A percentile compares a stretch with the other conserved stretches of the same genome.
These are phyloP conservation scores for Pentalonia nigronervosa DNA, from an alignment of 1,140 invertebrate species.

Conservation along the genomic window DNA sequence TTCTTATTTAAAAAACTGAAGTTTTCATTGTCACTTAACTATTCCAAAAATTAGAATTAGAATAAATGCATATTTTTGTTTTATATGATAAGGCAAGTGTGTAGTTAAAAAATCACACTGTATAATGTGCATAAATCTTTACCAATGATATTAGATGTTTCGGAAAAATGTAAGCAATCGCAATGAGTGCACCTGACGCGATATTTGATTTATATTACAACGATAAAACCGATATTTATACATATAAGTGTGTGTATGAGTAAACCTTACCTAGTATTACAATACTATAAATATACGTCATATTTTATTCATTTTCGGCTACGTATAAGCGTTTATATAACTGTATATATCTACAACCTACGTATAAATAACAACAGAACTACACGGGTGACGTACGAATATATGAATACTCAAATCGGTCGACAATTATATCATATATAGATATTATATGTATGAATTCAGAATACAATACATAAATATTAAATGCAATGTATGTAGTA, in stretches of 20 bases:
- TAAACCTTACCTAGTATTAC: neutral
- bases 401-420: neutral
- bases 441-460: neutral
- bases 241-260: neutral
- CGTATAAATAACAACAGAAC: neutral
- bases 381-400: neutral
- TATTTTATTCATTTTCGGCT: constrained; percentile 14
- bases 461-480: neutral
- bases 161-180: neutral
- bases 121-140: neutral
- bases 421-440: neutral
- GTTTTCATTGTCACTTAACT: neutral
- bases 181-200: neutral
- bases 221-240: constrained; percentile 6
- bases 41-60: neutral
- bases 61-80: neutral
- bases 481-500: neutral
- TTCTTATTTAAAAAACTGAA: neutral
- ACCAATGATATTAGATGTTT: neutral
- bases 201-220: neutral
- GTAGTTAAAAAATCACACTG: neutral
- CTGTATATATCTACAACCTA: neutral
- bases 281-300: constrained; percentile 7
- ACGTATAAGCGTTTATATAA: neutral
- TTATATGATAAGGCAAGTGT: neutral